Base-by-base conservation (phyloP, 2,797 vertebrate species). In the Halcyon badia region DNA sequence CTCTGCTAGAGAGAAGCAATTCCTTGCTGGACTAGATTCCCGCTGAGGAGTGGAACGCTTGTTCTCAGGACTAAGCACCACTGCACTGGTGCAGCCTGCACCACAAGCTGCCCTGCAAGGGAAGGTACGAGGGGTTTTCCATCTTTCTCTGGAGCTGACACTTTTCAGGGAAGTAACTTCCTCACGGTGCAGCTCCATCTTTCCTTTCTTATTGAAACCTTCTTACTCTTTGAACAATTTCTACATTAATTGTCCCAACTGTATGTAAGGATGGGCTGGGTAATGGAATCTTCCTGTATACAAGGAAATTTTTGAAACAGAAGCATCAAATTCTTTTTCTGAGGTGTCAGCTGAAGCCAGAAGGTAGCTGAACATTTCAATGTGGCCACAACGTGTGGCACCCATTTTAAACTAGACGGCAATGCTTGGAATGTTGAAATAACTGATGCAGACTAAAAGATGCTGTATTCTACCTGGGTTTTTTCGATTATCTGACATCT, bases 391-490 rank as follows among this genome's bases (percentile, higher is more conserved):
- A 95, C 82, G 87, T 72, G 90, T 83, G 89, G 91, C 65, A 66
- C 31, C 44, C 66, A 7, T 88, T 62, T 66, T 31, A 62, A 91
- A 86, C 16, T 14, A 35, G 62, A 88, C 76, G 91, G 62, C 82
- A 83, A 65, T 52, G 89, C 72, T 62, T 90, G 94, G 93, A 92
- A 96, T 91, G 79, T 51, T 62, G 66, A 86, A 94, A 64, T 58
- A 72, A 78, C 65, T 78, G 79, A 79, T 1, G 6, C 58, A 94
- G 69, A 65, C 49, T 28, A 25, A 33, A 56, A 28, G 77, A 79
- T 6, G 0, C n/a, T 83, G 19, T 33, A 54, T 64, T 83, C 57
- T 77, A 88, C 87, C 93, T 90, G 91, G n/a, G 21, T 21, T 66
- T 88, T 94, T 96, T 90, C 84, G 85, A 93, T 70, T 70, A n/a